Evolutionary conservation across 2,113 vertebrate species (phyloP), one percentile per base, ranked within the genome.

Genomic region (Beaufortia kweichowensis): DNA sequence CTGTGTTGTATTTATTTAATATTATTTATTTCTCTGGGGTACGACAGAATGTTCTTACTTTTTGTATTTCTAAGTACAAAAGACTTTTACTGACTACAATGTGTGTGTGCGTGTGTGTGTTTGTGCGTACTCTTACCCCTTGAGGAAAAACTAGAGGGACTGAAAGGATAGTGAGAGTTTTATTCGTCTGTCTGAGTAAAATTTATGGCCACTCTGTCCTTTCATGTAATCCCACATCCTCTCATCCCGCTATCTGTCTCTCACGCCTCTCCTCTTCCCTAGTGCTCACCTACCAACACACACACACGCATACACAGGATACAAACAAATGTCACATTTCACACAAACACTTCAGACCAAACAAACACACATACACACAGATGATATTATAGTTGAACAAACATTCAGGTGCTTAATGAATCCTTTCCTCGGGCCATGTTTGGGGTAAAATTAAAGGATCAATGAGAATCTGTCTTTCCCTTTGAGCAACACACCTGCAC

Each of bases 1-100:
- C 26, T 77, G 60, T 77, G 70, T 53, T 31, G 81, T 92, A 92
- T 92, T 93, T 92, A 93, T 92, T 92, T 86, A 91, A 86, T 83
- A 79, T 90, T 89, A 86, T 89, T 90, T 92, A 92, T 92, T 92
- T 91, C 88, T 89, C 84, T 57, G 66, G 29, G 63, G 53, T 68
- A 70, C 10, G 48, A 70, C 74, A 87, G 84, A 84, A 81, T 87
- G 78, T 78, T 86, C 89, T 88, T 86, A 84, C 29, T 53, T 71
- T 63, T n/a, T 31, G 33, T 28, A 31, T 46, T 28, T 7, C 31
- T 26, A 9, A 60, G 33, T 63, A 62, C 57, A 65, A 55, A 81
- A 68, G 68, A 81, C 46, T 63, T 43, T 76, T 39, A 59, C 80
- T 61, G 26, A 17, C 66, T 62, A 50, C 43, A 57, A 35, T 56